These are phyloP conservation scores for Sacculina carcini DNA, from an alignment of 2,888 invertebrate genomes.

Conservation along the genomic window DNA sequence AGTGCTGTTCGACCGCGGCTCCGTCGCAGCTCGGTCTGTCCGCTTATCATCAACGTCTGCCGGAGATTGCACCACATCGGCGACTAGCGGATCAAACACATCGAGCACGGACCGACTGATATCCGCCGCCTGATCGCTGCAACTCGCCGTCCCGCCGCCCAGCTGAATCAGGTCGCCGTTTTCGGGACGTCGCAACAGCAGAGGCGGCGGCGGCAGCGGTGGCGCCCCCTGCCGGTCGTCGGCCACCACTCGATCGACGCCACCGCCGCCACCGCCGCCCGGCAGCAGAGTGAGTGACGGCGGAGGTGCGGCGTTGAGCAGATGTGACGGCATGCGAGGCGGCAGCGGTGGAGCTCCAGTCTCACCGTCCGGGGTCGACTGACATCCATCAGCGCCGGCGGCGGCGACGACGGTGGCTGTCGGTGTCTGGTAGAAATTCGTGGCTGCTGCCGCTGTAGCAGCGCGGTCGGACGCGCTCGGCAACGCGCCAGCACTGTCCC, in stretches of 20 bases:
- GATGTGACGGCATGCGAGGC: conserved; percentile 1
- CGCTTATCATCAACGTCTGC: no score
- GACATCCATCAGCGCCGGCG: background rate
- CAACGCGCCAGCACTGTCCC: background rate
- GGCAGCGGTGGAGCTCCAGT: background rate
- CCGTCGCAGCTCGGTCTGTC: background rate
- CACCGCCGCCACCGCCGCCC: background rate
- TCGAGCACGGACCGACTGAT: conserved; percentile 45
- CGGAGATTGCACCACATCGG: background rate
- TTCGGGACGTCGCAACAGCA: background rate
- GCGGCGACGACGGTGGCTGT: no score
- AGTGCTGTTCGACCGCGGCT: background rate
- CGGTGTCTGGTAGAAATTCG: no score
- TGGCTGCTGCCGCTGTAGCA: no score
- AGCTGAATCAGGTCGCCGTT: background rate
- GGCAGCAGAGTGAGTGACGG: background rate
- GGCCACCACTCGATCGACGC: background rate
- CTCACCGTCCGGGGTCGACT: background rate
- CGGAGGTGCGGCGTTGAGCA: background rate
- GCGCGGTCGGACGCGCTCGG: no score
- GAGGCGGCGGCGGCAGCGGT: no score
- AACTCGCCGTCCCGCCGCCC: background rate
- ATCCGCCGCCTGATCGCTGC: conserved; percentile 26
- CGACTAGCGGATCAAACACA: conserved; percentile 57
- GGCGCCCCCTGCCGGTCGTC: background rate